Evolutionary conservation across 2,888 invertebrate species (phyloP), one percentile per base, ranked within the genome.

Genomic region (Liodrosophila aerea): DNA sequence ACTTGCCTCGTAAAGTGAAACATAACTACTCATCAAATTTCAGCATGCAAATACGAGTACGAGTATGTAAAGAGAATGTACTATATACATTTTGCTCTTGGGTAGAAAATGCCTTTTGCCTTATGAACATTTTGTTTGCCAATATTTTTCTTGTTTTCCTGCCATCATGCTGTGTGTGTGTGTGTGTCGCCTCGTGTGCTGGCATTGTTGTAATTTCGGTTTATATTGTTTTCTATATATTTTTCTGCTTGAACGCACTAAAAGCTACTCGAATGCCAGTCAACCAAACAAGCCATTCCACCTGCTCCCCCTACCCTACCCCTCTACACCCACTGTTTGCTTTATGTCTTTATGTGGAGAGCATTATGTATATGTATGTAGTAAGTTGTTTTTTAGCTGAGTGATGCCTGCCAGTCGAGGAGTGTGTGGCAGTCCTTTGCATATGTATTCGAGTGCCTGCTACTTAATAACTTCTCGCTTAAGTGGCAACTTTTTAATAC

Each of bases 141-240:
- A 77, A 77, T 84, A 77, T 76, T 60, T 60, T 59, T 59, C 46
- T 45, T 66, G 44, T 36, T 40, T n/a, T 30, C 12, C 12, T 39
- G 22, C 22, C 22, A 4, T 22, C 22, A n/a, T n/a, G 3, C 22
- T 22, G 22, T 22, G 22, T 5, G n/a, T n/a, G n/a, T n/a, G n/a
- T n/a, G n/a, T 31, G 31, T 44, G 22, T 27, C 18, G 18, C 13
- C 13, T 56, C 31, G 39, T 58, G 34, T 51, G 54, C 37, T 45
- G 47, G 46, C 36, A 60, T 50, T 45, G 46, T 73, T 78, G 85
- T 80, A 78, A 85, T 85, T 78, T 80, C 70, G 64, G 80, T 78
- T 80, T 78, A 85, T 78, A 85, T 78, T 78, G 78, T 78, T 78
- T 85, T 85, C 85, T 78, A 85, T 83, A 85, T 78, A 78, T 78